Evolutionary conservation across 2,888 invertebrate genomes (phyloP), one percentile per base, ranked within the genome.

Genomic region (Prostheceraeus crozeri): DNA sequence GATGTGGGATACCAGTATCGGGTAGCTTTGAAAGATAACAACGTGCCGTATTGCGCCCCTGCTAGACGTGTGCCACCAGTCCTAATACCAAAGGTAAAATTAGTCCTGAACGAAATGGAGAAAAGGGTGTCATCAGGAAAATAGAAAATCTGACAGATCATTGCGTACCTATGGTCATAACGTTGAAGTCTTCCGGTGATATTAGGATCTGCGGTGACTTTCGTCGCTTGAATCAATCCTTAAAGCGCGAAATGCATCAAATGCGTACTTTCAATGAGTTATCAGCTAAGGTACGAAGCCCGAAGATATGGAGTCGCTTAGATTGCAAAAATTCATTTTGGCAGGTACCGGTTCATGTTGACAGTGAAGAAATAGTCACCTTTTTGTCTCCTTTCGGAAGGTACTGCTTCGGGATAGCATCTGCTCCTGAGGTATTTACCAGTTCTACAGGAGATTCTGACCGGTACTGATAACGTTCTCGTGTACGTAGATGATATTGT

Each of bases 321-420:
- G 40, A 40, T 40, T 23, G 14, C 40, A 40, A 40, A 40, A 23
- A 16, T 6, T 14, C 16, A 23, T 40, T 40, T 23, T 40, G 40
- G 40, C 40, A 40, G 40, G 19, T 40, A 40, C 40, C 40, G 14
- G 40, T 40, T 40, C 40, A n/a, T 40, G 4, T 23, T 16, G 40
- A 40, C 14, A 16, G 16, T 6, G 40, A 40, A 40, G 19, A 23
- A n/a, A 16, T 16, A 6, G 16, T 40, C 16, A 23, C 40, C 16
- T 40, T 40, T 40, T 40, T 23, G 19, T 16, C 40, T 40, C 40
- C 40, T 40, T 40, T 40, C 14, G 40, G 40, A 16, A 16, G 40
- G 6, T 40, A 40, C 19, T 40, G 40, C 19, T 16, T 40, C 16
- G 40, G 40, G 14, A 16, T 40, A 16, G 14, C 40, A 16, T 14